Evolutionary conservation across 2,888 invertebrate species (phyloP).

Genomic region (Cataglyphis cursor): DNA sequence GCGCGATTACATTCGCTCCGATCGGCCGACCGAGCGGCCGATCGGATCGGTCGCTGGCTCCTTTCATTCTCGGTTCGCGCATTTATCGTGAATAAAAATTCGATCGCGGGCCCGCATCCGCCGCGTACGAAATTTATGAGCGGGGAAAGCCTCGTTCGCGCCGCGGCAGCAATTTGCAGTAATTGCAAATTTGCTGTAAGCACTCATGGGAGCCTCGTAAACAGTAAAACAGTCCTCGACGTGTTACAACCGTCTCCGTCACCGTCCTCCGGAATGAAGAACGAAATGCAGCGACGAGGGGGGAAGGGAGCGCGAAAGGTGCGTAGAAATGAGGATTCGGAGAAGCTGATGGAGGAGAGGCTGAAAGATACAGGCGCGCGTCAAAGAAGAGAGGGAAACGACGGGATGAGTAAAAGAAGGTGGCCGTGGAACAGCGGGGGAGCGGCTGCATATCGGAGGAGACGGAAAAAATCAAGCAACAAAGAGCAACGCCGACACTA

Average conservation of each 20-base stretch:
- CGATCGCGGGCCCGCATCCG: conserved; percentile 30
- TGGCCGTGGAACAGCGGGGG: neutral
- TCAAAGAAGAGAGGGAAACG: conserved; percentile 18
- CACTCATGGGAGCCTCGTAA: conserved; percentile 47
- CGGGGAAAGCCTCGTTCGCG: conserved; percentile 47
- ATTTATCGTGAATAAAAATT: conserved; percentile 50
- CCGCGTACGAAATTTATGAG: conserved; percentile 62
- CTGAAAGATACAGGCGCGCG: conserved; percentile 32
- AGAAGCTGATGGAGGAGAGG: conserved; percentile 9
- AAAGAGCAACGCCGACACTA: conserved; percentile 68
- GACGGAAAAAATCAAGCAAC: conserved; percentile 75
- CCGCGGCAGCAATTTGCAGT: conserved; percentile 58
- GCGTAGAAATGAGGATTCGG: conserved; percentile 29
- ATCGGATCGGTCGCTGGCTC: neutral
- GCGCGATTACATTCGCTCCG: conserved; percentile 38
- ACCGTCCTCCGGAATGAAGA: conserved; percentile 8
- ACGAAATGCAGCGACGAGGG: neutral
- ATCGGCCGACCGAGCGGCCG: neutral
- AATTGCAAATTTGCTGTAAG: conserved; percentile 53
- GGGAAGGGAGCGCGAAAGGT: conserved; percentile 22
- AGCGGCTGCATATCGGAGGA: conserved; percentile 58
- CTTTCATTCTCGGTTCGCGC: conserved; percentile 33
- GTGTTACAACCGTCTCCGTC: conserved; percentile 8
- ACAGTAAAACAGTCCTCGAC: conserved; percentile 60
- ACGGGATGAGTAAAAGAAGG: neutral